A percentile compares a stretch with the other conserved stretches of the same genome.
phyloP scores from a whole-genome alignment of 2,797 vertebrate genomes.

The Sitta carolinensis region DNA sequence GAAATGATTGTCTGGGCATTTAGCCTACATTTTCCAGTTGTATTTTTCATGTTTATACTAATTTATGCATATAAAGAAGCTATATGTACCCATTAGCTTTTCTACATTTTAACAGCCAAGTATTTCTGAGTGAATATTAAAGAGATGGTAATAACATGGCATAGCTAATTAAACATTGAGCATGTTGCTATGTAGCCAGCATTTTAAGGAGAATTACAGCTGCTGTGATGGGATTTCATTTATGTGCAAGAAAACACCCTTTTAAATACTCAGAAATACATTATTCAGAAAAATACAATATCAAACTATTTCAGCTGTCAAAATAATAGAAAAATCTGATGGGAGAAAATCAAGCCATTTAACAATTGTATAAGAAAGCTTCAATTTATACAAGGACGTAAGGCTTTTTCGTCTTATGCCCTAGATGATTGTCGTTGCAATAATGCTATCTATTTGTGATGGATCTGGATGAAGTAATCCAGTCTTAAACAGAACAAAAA shows the following conservation, averaged over 20 bases:
- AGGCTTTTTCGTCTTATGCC: background rate
- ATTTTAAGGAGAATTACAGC: conserved; percentile 47
- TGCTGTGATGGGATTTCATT: conserved; percentile 29
- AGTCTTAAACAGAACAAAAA: background rate
- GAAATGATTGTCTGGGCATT: background rate
- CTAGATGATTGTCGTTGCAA: background rate
- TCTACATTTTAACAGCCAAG: conserved; percentile 7
- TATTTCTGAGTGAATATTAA: conserved; percentile 47
- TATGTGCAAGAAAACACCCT: background rate
- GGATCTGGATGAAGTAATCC: background rate
- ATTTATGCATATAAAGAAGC: conserved; percentile 26
- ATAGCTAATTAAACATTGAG: conserved; percentile 52
- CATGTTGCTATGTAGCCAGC: background rate
- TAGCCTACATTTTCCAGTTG: background rate
- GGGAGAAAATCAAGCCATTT: conserved; percentile 6
- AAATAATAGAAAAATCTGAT: background rate
- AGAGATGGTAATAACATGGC: conserved; percentile 26
- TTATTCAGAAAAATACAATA: conserved; percentile 28
- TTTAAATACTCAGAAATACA: conserved; percentile 28
- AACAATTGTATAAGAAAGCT: background rate
- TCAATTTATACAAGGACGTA: background rate
- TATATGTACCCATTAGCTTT: background rate
- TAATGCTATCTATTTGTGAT: background rate
- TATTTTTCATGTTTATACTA: background rate
- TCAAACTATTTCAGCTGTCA: conserved; percentile 20